Evolutionary conservation across 2,797 vertebrate species (phyloP), one percentile per base, ranked within the genome.

Genomic region (Schizothorax lantsangensis): DNA sequence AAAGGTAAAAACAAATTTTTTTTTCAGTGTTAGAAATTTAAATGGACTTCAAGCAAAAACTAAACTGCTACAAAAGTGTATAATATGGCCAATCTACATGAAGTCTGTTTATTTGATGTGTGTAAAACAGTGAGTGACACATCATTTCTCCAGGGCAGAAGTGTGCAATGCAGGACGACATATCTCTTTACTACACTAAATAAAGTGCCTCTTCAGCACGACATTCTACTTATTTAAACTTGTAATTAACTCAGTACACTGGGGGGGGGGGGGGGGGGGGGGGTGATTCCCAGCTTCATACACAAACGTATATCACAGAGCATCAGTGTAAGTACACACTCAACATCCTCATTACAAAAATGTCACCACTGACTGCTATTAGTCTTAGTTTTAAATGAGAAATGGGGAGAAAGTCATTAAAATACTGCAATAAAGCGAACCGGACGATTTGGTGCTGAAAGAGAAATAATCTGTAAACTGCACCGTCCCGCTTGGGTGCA

Each of bases 341-440:
- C 73, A 77, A 77, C 54, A 77, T 77, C 57, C 57, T 84, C 73
- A 66, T 84, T 84, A 84, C 59, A 77, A 45, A 84, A 77, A 49
- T 84, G 73, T 84, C 83, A 66, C 40, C 57, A 38, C 30, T 84
- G 72, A 74, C 73, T 84, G 83, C 30, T 49, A 84, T 77, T 77
- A 75, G 57, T 86, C 84, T 81, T 75, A 86, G 69, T 86, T 86
- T 86, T 74, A 86, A 86, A 86, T 86, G 84, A 57, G 57, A 86
- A 86, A 81, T 86, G 3, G 57, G 30, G 19, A 80, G 66, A 40
- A 62, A 81, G 57, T 81, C 2, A 75, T 81, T 75, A 81, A 86
- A 86, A 81, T 64, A 47, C 84, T 30, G 43, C 79, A 86, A 64
- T 81, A 81, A 81, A 81, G 30, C 2, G 17, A 81, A 86, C 79